Base-by-base conservation (phyloP, 2,797 vertebrate species). In the Schizopygopsis pylzovi region DNA sequence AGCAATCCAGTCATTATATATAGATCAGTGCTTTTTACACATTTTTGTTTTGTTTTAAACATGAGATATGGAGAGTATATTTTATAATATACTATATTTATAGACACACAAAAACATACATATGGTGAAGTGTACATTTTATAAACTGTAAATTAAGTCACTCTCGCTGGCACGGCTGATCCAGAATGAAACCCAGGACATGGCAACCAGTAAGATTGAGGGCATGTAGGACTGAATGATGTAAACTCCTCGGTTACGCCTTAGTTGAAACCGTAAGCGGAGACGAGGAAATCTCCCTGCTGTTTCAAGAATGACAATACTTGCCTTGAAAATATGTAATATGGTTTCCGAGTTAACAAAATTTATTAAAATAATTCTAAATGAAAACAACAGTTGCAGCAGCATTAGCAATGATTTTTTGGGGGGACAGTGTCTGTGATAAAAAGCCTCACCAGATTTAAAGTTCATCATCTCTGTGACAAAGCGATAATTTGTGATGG, bases 161-260 rank as follows among this genome's bases (percentile, higher is more conserved):
- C 98, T 80, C 98, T 94, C 86, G 98, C 98, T 8, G 98, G 98
- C 85, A 99, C 98, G 0, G 98, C 98, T 13, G 93, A 99, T 99
- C 98, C 98, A 99, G 90, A 99, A 99, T 67, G 98, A 99, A 13
- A 99, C 98, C 98, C 98, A 99, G 0, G 98, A 99, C 98, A 99
- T 99, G 92, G 97, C 98, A 0, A 99, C 98, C 85, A 99, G 92
- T 0, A 99, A 91, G 88, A 99, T 96, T 0, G 98, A 99, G 20
- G 98, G 98, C 95, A 99, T 97, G 2, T 99, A 99, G 18, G 98
- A 99, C 93, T 99, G 98, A 90, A 99, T 99, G 94, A 99, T 99
- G 93, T 99, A 98, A 91, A 99, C 98, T 0, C 98, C 98, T 41
- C 98, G 93, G 75, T 99, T 99, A 75, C 98, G 95, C 87, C 98